Conservation (phyloP, 2,888 invertebrate species). For the Mongoloraphidia duomilia region DNA sequence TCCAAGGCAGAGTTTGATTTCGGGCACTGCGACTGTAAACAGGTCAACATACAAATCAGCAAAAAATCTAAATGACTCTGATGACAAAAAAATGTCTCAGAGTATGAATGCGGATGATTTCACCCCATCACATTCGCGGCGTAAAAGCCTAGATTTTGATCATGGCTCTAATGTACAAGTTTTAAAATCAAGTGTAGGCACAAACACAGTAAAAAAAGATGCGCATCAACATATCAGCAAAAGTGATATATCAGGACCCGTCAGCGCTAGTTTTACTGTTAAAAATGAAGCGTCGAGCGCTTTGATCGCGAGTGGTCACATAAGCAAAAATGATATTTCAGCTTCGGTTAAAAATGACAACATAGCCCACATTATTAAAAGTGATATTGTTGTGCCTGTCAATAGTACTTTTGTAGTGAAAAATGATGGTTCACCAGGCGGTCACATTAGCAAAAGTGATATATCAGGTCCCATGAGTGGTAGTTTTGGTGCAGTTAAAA, state of each 20-base stretch:
- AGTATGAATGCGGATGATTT: not conserved
- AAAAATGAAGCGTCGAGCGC: constrained; percentile 1
- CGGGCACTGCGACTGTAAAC: constrained; percentile 44
- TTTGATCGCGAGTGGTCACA: no score
- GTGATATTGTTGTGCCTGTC: constrained; percentile 3
- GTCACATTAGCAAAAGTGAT: no score
- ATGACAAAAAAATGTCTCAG: constrained; percentile 22
- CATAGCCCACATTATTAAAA: constrained; percentile 1
- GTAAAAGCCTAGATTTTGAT: constrained; percentile 41
- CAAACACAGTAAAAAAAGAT: constrained; percentile 11
- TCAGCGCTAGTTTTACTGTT: constrained; percentile 5
- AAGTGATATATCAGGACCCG: constrained; percentile 7
- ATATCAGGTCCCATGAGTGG: no score
- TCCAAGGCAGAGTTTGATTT: constrained; percentile 39
- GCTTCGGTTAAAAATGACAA: not conserved
- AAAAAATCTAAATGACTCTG: constrained; percentile 30
- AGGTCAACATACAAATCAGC: constrained; percentile 34
- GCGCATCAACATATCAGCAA: constrained; percentile 28
- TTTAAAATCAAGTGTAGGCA: constrained; percentile 18
- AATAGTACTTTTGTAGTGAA: not conserved
- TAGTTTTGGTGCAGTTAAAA: no score
- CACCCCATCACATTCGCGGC: constrained; percentile 20
- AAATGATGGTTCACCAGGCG: not conserved
- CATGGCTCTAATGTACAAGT: constrained; percentile 31
- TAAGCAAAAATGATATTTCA: not conserved